Base-by-base conservation (phyloP, 2,888 invertebrate species). In the Baccha elongata region DNA sequence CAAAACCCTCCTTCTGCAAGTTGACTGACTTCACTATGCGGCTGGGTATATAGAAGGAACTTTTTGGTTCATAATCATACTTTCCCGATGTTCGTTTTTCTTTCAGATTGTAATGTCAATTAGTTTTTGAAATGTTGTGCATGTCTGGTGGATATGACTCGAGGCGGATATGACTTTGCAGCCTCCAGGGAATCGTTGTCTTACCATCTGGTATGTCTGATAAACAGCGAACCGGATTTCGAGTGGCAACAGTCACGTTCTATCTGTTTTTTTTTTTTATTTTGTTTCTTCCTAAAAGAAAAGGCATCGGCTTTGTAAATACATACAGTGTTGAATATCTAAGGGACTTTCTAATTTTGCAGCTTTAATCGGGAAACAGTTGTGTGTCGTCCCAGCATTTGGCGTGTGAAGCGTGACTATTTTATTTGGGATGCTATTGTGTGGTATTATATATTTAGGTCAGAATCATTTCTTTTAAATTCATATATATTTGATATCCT, bases 71-170 rank as follows among this genome's bases (percentile, higher is more conserved):
- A 65, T 65, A 68, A 21, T 23, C 29, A 29, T 35, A 64, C 48
- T 46, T 64, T 55, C 64, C 42, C 40, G 21, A 32, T 17, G 50
- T 32, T 60, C 17, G 26, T 68, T 26, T 15, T 48, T 67, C 23
- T 50, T 52, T 72, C 65, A 62, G 35, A 58, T 62, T 67, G 60
- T 67, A 73, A 79, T 73, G 79, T 79, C 73, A 73, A 73, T 68
- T 79, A 73, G 55, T 73, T 73, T 73, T 60, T 68, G 79, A 79
- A 68, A 73, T 79, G 79, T 79, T 72, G 67, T 79, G 79, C 67
- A 73, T 79, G 60, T 52, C 73, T 72, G 58, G 50, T 79, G 67
- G 60, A 52, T 65, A 65, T 67, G 60, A 58, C 73, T 79, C n/a
- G 53, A 62, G 79, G 79, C 73, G 79, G 79, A 79, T 73, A 79